A percentile compares a stretch with the other conserved stretches of the same genome.
Evolutionary conservation across 1,140 invertebrate species (phyloP).

Genomic region (Rhagoletis pomonella): DNA sequence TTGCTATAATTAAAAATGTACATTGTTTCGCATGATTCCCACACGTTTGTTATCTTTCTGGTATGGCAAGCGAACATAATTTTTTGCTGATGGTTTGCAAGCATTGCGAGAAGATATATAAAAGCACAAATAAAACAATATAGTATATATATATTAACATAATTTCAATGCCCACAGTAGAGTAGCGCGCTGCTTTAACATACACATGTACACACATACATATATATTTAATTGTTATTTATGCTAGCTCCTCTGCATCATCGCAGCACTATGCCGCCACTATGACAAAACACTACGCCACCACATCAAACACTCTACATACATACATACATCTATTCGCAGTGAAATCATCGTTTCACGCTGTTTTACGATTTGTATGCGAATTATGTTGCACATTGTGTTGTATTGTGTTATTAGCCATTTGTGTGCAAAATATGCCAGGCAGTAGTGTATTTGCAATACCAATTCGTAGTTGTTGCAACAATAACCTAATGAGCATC

Average conservation of each 20-base stretch:
- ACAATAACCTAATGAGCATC: conserved; percentile 44
- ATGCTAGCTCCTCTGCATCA: background rate
- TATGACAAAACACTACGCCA: background rate
- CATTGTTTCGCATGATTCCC: conserved; percentile 45
- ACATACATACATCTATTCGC: background rate
- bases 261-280: background rate
- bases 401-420: conserved; percentile 27
- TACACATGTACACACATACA: background rate
- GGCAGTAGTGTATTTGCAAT: conserved; percentile 7
- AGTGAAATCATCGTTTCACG: conserved; percentile 10
- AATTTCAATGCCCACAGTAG: conserved; percentile 33
- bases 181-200: background rate
- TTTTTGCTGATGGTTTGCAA: background rate
- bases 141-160: background rate
- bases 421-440: background rate
- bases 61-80: conserved; percentile 44
- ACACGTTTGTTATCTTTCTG: conserved; percentile 33
- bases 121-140: background rate
- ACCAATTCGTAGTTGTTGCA: conserved; percentile 7
- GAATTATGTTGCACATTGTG: conserved; percentile 45
- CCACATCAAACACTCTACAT: background rate
- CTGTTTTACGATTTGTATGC: background rate
- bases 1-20: conserved; percentile 42
- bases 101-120: too few species aligned
- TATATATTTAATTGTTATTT: conserved; percentile 6